Percentiles rank a stretch among this genome's conserved stretches.
Conservation (phyloP, 2,113 vertebrate species). For the Brevimyrus niger region DNA sequence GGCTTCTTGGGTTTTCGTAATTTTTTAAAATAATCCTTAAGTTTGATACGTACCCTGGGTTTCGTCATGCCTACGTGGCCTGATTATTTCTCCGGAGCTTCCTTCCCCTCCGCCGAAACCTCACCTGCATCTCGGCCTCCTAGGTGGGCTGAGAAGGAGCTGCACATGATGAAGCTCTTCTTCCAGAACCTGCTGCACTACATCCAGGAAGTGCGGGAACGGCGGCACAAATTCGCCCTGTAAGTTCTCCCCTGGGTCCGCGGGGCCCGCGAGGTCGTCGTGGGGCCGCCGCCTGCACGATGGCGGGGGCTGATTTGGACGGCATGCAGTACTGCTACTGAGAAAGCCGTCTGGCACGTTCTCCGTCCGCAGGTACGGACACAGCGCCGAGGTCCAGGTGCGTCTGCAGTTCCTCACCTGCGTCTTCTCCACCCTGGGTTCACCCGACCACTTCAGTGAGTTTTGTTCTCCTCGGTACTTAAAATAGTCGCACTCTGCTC, state of each 20-base stretch:
- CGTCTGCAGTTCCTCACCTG: conserved; percentile 96
- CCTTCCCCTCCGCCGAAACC: neutral
- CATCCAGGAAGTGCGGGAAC: conserved; percentile 88
- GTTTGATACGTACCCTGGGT: neutral
- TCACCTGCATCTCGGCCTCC: neutral
- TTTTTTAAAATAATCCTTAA: neutral
- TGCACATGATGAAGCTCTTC: conserved; percentile 99
- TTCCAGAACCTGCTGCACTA: conserved; percentile 96
- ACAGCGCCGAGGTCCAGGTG: conserved; percentile 96
- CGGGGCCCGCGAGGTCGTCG: no score
- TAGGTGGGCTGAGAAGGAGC: conserved; percentile 98
- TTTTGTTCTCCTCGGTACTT: neutral
- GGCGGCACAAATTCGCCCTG: conserved; percentile 86
- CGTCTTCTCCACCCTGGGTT: conserved; percentile 95
- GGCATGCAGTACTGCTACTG: neutral
- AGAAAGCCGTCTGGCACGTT: neutral
- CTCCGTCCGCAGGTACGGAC: conserved; percentile 74
- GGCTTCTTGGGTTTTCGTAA: neutral
- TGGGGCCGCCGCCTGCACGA: no score
- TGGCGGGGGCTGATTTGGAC: neutral
- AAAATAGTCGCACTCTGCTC: neutral
- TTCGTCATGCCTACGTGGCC: neutral
- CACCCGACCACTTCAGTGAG: conserved; percentile 98
- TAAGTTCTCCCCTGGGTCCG: conserved; percentile 57
- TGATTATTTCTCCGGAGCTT: neutral